A percentile compares a stretch with the other conserved stretches of the same genome.
phyloP scores from a whole-genome alignment of 2,888 invertebrate species.

The Thecocarcelia acutangulata region DNA sequence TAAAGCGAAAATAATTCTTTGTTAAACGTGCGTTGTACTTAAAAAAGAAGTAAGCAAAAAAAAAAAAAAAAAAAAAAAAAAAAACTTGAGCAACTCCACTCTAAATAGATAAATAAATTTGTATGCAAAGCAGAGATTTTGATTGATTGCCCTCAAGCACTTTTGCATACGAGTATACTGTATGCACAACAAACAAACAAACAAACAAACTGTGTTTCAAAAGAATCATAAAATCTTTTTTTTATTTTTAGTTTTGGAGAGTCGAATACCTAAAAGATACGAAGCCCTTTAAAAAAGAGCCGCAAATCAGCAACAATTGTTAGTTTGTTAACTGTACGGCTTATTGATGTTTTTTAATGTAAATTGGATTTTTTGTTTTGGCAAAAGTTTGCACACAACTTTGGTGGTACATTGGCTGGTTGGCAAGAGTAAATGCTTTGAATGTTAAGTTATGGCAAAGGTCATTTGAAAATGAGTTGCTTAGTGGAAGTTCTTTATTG shows the following conservation, averaged over 20 bases:
- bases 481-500: slow-evolving; percentile 61
- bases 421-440: slow-evolving; percentile 41
- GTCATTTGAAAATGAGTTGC: slow-evolving; percentile 61
- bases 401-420: slow-evolving; percentile 13
- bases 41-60: slow-evolving; percentile 47
- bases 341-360: slow-evolving; percentile 43
- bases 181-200: neutral
- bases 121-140: slow-evolving; percentile 67
- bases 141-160: slow-evolving; percentile 62
- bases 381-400: slow-evolving; percentile 10
- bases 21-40: slow-evolving; percentile 47
- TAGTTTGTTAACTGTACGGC: slow-evolving; percentile 4
- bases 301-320: slow-evolving; percentile 19
- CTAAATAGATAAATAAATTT: slow-evolving; percentile 33
- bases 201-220: slow-evolving; percentile 25
- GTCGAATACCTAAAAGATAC: slow-evolving; percentile 18
- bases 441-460: slow-evolving; percentile 68
- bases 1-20: slow-evolving; percentile 41
- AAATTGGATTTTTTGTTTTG: slow-evolving; percentile 42
- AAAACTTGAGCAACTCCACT: slow-evolving; percentile 18
- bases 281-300: slow-evolving; percentile 42
- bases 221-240: slow-evolving; percentile 23
- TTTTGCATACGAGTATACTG: slow-evolving; percentile 36
- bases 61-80: too few relatives aligned
- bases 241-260: neutral